Percentiles rank a stretch among this genome's conserved stretches.
Evolutionary conservation across 2,113 vertebrate species (phyloP).

Genomic region (Tragelaphus scriptus): DNA sequence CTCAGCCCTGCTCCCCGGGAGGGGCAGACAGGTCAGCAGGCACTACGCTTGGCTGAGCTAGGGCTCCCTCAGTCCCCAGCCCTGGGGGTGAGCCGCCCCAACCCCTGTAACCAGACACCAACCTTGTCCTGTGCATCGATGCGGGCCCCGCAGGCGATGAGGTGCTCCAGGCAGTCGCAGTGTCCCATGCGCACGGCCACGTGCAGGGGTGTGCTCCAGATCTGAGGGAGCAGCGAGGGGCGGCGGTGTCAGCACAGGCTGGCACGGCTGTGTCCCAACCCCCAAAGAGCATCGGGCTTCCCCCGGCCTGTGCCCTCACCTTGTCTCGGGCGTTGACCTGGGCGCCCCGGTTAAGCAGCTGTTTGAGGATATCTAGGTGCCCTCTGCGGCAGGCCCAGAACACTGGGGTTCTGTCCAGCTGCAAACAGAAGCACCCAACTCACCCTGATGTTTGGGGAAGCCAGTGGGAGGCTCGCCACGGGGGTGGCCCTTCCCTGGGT

Average conservation of each 20-base stretch:
- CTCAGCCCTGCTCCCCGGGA: fast-evolving
- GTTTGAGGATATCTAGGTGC: constrained; percentile 69
- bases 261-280: not conserved
- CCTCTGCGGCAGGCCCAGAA: constrained; percentile 77
- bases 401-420: constrained; percentile 72
- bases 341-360: constrained; percentile 68
- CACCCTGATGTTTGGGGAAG: fast-evolving
- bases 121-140: constrained; percentile 69
- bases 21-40: not conserved
- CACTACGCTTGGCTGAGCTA: fast-evolving
- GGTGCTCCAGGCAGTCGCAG: constrained; percentile 64
- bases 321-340: constrained; percentile 67
- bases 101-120: fast-evolving
- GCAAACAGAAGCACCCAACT: not conserved
- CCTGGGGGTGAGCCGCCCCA: fast-evolving
- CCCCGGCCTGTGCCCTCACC: constrained; percentile 24
- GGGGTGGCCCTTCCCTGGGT: too few species aligned
- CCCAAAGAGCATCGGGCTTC: not conserved
- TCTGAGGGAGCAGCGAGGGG: not conserved
- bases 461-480: fast-evolving
- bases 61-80: not conserved
- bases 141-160: constrained; percentile 67
- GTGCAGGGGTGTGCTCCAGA: constrained; percentile 74
- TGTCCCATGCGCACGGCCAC: constrained; percentile 66
- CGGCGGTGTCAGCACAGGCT: fast-evolving